These are phyloP conservation scores for Salvelinus namaycush DNA, from an alignment of 2,113 vertebrate genomes.

Conservation along the genomic window DNA sequence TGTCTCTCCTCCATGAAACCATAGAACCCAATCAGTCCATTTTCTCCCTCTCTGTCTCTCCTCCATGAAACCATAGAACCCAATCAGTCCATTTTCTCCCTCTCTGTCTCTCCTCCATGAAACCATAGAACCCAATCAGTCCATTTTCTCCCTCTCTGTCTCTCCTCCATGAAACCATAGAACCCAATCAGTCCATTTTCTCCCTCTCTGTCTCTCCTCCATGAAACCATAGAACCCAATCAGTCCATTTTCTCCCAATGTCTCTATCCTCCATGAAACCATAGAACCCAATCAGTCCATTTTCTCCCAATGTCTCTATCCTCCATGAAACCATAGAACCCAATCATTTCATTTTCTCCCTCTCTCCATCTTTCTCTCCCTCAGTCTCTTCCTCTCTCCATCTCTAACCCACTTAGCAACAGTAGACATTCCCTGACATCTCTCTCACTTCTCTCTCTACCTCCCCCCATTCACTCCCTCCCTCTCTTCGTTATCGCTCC, in stretches of 20 bases:
- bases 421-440: constrained; percentile 32
- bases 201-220: constrained; percentile 6
- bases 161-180: constrained; percentile 7
- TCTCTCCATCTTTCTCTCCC: not conserved
- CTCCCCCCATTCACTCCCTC: not conserved
- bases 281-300: too few species aligned
- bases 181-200: not conserved
- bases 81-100: not conserved
- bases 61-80: too few species aligned
- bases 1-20: too few species aligned
- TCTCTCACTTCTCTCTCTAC: constrained; percentile 14
- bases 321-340: too few species aligned
- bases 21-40: too few species aligned
- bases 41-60: too few species aligned
- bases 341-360: not conserved
- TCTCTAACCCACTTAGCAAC: constrained; percentile 66
- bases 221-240: too few species aligned
- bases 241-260: too few species aligned
- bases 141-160: not conserved
- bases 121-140: too few species aligned
- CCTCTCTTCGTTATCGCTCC: not conserved
- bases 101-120: constrained; percentile 17
- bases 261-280: too few species aligned
- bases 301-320: not conserved
- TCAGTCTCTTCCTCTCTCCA: constrained; percentile 28